Base-by-base conservation (phyloP, 1,140 invertebrate genomes). In the Pristionchus pacificus region DNA sequence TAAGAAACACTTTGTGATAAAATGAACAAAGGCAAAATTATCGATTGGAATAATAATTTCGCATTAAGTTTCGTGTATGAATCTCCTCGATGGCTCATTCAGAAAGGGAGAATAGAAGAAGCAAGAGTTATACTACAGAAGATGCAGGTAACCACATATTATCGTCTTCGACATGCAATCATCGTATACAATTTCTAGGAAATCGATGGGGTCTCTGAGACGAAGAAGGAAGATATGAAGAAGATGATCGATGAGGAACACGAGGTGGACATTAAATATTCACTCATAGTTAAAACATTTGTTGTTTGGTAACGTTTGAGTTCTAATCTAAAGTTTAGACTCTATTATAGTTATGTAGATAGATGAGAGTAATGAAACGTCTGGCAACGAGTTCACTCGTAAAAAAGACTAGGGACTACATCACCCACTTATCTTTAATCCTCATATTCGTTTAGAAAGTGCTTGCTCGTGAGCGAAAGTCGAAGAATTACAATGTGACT, bases 71-170 rank as follows among this genome's bases (percentile, higher is more conserved):
- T 81, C 38, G 71, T 83, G 1, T 73, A 67, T 25, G 80, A 82
- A 70, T 73, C 69, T 59, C 79, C 82, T 2, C 67, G 79, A 29
- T 82, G 70, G 65, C 59, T 82, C 24, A 66, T 81, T 33, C 82
- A 84, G 73, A 65, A 61, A 14, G 79, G 81, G 19, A 30, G 65
- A 60, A 60, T 82, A 15, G 75, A 74, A 2, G 78, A 83, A 15
- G 81, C 82, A 27, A 66, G 70, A 32, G 38, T n/a, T 58, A 79
- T 75, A 15, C 61, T 82, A 0, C 38, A 72, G n/a, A 61, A 66
- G 28, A 81, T 80, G 30, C 69, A 69, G 33, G 58, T 49, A 10
- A 19, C 19, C 38, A 49, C 38, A 49, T 49, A 10, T 49, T 19
- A 19, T 10, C 6, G 38, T 19, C 19, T 32, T 29, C 68, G 77